Base-by-base conservation (phyloP, 2,888 invertebrate genomes). In the Lasioglossum morio region DNA sequence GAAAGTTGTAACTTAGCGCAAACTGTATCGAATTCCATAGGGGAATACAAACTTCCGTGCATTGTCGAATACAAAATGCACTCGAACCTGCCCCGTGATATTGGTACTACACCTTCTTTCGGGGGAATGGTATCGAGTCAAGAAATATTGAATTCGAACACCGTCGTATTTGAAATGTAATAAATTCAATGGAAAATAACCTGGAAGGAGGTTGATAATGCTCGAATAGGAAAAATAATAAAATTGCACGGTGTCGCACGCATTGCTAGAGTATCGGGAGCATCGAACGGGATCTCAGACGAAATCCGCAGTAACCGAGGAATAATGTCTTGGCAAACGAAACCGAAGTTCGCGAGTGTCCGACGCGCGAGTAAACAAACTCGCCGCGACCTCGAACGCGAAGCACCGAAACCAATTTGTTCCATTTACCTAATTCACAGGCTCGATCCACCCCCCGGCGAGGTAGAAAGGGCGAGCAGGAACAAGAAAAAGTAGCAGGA, bases 351-450 rank as follows among this genome's bases (percentile, higher is more conserved):
- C 69, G 37, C 37, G 37, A 69, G 40, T 40, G 70, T n/a, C 14
- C 70, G 23, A 10, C n/a, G 63, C 63, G 30, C 63, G 10, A 12
- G 69, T 69, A 69, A 69, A 69, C 69, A 69, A 69, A 37, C 37
- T 69, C 23, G 23, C 37, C 69, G 34, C 69, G 37, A 34, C 4
- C 23, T 4, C 70, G 37, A 70, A n/a, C 40, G 23, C 70, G 40
- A 40, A 70, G 40, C 23, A 40, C n/a, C n/a, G 34, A 70, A 70
- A 40, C 48, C 73, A 73, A 48, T 73, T 73, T 53, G 73, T 73
- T 53, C 48, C 48, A 73, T 73, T 73, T 73, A 34, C 48, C 73
- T 73, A 53, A 73, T 73, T 34, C 27, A 53, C 34, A 72, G 27
- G 27, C n/a, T 37, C 70, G 40, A 40, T 14, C 40, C 69, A 34